Conservation (phyloP, 2,113 vertebrate species). For the Isichthys henryi region DNA sequence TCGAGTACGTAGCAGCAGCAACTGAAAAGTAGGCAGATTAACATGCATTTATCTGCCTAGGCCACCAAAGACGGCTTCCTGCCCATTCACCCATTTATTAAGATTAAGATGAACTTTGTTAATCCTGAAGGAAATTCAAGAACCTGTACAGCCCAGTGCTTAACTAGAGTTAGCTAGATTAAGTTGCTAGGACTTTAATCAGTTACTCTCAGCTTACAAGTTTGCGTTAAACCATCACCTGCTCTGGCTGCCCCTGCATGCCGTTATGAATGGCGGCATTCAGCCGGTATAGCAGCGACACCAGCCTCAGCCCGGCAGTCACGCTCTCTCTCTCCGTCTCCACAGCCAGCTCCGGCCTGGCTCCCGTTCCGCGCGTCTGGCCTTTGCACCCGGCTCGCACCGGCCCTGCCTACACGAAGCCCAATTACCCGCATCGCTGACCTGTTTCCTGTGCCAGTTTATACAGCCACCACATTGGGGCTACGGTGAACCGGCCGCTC, state of each 20-base stretch:
- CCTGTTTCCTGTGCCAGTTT: background rate
- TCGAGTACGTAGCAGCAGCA: background rate
- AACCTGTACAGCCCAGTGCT: background rate
- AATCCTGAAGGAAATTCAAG: background rate
- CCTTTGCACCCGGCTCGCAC: background rate
- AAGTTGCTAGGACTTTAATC: background rate
- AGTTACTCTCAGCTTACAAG: background rate
- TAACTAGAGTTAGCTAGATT: background rate
- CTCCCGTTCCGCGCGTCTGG: background rate
- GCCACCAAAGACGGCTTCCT: background rate
- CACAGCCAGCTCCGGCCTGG: background rate
- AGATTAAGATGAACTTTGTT: background rate
- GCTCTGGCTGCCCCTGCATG: background rate
- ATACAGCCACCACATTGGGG: background rate
- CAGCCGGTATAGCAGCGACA: background rate
- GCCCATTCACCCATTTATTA: background rate
- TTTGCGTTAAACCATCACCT: background rate
- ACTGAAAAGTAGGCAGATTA: background rate
- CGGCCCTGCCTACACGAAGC: background rate
- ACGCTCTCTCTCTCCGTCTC: background rate
- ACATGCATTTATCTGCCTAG: background rate
- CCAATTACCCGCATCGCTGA: background rate
- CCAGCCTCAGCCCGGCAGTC: background rate
- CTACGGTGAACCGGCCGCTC: background rate
- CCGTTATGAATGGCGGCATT: background rate